Percentiles rank a stretch among this genome's conserved stretches.
Conservation (phyloP, 2,797 vertebrate genomes). For the Galago senegalensis region DNA sequence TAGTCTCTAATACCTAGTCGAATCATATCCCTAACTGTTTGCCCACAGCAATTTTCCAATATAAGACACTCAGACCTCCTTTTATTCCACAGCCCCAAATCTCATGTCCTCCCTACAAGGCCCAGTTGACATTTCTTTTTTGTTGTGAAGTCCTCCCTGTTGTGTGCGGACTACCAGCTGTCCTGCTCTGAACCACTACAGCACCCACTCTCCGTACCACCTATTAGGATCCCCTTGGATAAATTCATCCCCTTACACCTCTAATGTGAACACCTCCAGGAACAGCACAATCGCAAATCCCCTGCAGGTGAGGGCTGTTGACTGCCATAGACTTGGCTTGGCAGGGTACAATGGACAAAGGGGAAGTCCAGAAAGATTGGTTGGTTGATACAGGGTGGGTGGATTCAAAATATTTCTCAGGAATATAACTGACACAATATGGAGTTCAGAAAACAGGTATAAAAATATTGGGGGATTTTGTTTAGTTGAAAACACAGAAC, state of each 20-base stretch:
- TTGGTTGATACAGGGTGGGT: background rate
- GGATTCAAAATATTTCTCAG: background rate
- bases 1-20: background rate
- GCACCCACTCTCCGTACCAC: background rate
- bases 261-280: background rate
- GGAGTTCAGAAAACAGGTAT: background rate
- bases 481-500: background rate
- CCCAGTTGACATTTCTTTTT: background rate
- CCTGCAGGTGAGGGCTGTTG: background rate
- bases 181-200: background rate
- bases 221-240: background rate
- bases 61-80: background rate
- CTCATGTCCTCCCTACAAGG: background rate
- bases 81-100: background rate
- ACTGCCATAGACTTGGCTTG: background rate
- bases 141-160: background rate
- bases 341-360: background rate
- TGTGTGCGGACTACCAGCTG: background rate
- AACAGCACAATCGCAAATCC: background rate
- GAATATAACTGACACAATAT: background rate
- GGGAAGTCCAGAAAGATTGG: background rate
- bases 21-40: background rate
- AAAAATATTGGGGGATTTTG: background rate
- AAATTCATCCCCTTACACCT: background rate
- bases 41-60: background rate